phyloP scores from a whole-genome alignment of 1,140 invertebrate genomes.

The Littorina saxatilis region DNA sequence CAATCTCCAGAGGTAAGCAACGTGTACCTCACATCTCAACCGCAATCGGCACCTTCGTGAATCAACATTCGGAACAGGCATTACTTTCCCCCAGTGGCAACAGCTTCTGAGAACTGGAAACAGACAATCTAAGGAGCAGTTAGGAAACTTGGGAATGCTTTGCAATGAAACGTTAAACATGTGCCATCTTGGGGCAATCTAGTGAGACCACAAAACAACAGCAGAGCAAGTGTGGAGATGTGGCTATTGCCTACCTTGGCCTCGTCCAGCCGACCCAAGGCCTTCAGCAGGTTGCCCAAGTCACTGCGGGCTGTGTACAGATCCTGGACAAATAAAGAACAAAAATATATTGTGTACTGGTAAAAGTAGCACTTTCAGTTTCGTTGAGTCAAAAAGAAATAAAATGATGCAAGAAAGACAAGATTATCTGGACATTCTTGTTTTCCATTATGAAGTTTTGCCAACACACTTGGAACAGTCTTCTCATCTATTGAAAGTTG shows the following conservation, averaged over 20 bases:
- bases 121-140: background rate
- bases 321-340: conserved; percentile 86
- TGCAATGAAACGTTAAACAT: background rate
- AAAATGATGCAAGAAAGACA: too few relatives aligned
- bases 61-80: too few relatives aligned
- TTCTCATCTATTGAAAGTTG: too few relatives aligned
- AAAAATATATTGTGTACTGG: too few relatives aligned
- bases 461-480: too few relatives aligned
- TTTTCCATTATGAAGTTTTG: too few relatives aligned
- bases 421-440: too few relatives aligned
- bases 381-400: too few relatives aligned
- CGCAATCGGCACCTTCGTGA: too few relatives aligned
- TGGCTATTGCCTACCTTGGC: conserved; percentile 90
- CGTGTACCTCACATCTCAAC: too few relatives aligned
- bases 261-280: conserved; percentile 97
- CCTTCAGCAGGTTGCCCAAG: conserved; percentile 99
- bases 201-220: conserved; percentile 8
- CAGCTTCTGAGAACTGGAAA: conserved; percentile 4
- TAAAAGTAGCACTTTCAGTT: too few relatives aligned
- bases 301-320: conserved; percentile 99
- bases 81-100: conserved; percentile 1
- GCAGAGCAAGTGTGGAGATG: background rate
- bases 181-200: background rate
- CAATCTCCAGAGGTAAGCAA: too few relatives aligned
- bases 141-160: conserved; percentile 36